Percentiles rank a stretch among this genome's conserved stretches.
Conservation (phyloP, 1,140 invertebrate genomes). For the Drosophila kurseongensis region DNA sequence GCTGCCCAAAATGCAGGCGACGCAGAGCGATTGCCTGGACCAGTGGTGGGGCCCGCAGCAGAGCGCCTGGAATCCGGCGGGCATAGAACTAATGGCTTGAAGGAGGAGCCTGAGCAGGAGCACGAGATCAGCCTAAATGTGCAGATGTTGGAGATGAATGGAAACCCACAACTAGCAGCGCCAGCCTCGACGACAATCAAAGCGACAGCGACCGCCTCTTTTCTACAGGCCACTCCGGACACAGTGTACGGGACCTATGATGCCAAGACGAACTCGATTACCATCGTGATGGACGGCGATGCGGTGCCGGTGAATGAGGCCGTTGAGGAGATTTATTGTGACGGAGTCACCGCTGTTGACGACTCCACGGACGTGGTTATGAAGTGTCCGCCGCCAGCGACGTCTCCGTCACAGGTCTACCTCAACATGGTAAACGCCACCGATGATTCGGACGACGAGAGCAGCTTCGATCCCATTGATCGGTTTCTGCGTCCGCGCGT, state of each 20-base stretch:
- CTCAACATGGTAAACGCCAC: conserved; percentile 85
- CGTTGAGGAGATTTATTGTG: conserved; percentile 81
- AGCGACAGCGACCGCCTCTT: conserved; percentile 45
- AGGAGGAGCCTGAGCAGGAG: conserved; percentile 8
- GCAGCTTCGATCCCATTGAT: conserved; percentile 78
- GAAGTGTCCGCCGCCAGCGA: conserved; percentile 81
- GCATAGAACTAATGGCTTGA: conserved; percentile 85
- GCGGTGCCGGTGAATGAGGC: conserved; percentile 86
- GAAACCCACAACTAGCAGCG: conserved; percentile 70
- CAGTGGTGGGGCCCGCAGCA: conserved; percentile 93
- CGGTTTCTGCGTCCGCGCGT: conserved; percentile 76
- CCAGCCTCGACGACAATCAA: conserved; percentile 27
- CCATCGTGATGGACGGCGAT: conserved; percentile 88
- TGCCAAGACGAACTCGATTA: conserved; percentile 89
- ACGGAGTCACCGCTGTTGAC: conserved; percentile 64
- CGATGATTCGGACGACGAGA: conserved; percentile 83
- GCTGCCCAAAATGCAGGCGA: conserved; percentile 81
- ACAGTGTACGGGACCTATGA: conserved; percentile 90
- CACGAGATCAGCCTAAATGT: conserved; percentile 27
- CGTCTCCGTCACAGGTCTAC: conserved; percentile 82
- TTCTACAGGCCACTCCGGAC: conserved; percentile 85
- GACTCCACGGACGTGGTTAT: conserved; percentile 63
- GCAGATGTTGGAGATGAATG: conserved; percentile 85
- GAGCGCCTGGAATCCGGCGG: conserved; percentile 91
- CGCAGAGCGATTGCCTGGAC: conserved; percentile 80